Conservation (phyloP, 2,888 invertebrate genomes). For the Thalpophila matura region DNA sequence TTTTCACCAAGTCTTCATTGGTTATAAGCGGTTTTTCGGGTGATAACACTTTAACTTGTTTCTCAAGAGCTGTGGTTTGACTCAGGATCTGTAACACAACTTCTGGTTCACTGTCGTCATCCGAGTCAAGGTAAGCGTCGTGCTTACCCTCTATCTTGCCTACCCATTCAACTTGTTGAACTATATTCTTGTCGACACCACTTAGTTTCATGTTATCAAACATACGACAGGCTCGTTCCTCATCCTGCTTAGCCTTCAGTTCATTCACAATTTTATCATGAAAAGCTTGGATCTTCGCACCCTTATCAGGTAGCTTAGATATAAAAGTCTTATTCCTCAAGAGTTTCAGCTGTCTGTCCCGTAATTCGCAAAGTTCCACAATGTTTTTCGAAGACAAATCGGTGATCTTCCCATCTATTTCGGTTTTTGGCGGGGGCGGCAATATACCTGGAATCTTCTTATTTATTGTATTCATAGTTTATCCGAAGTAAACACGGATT, state of each 20-base stretch:
- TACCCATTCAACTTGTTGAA: constrained; percentile 92
- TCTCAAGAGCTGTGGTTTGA: constrained; percentile 87
- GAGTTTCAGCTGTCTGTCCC: constrained; percentile 90
- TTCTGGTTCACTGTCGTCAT: constrained; percentile 91
- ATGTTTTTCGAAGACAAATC: constrained; percentile 85
- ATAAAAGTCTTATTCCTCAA: constrained; percentile 89
- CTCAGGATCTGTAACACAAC: constrained; percentile 91
- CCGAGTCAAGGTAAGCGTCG: constrained; percentile 86
- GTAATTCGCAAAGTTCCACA: constrained; percentile 87
- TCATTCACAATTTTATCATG: constrained; percentile 85
- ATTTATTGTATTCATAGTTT: constrained; percentile 78
- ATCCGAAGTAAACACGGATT: neutral
- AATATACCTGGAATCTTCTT: constrained; percentile 87
- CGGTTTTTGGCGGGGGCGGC: constrained; percentile 82
- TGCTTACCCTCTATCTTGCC: constrained; percentile 79
- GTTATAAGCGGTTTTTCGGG: constrained; percentile 88
- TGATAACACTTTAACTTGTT: constrained; percentile 83
- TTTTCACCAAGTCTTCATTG: constrained; percentile 86
- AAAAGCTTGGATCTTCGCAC: constrained; percentile 88
- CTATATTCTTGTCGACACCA: constrained; percentile 80
- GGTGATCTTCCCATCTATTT: constrained; percentile 89
- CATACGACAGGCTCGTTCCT: constrained; percentile 87
- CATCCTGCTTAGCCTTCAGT: constrained; percentile 86
- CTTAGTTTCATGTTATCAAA: constrained; percentile 88
- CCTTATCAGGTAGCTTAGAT: constrained; percentile 90